Conservation (phyloP, 2,797 vertebrate species). For the Fringilla coelebs region DNA sequence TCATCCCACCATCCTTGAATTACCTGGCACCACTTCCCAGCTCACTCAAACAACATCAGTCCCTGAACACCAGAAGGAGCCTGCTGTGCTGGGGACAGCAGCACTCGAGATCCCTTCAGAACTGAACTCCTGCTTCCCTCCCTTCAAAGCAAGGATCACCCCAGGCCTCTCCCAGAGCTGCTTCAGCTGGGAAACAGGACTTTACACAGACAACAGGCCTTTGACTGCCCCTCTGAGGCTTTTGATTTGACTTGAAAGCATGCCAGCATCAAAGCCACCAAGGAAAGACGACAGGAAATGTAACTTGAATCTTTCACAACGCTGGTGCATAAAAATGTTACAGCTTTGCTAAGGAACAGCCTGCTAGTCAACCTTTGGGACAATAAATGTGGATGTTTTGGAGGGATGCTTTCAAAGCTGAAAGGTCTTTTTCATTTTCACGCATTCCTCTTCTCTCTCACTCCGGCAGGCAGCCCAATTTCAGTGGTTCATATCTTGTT, state of each 20-base stretch:
- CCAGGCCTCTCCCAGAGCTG: background rate
- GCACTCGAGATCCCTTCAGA: conserved; percentile 22
- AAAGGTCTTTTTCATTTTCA: background rate
- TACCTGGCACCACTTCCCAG: background rate
- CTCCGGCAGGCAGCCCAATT: background rate
- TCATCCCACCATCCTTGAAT: background rate
- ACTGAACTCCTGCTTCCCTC: background rate
- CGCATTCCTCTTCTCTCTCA: background rate
- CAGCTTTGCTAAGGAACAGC: background rate
- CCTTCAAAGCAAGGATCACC: conserved; percentile 19
- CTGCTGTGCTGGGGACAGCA: conserved; percentile 9
- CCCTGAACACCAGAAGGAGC: background rate
- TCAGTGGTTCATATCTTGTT: background rate
- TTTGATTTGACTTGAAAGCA: background rate
- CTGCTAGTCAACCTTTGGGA: background rate
- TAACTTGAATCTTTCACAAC: background rate
- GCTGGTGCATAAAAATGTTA: background rate
- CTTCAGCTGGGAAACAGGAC: background rate
- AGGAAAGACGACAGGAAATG: background rate
- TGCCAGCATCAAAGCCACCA: background rate
- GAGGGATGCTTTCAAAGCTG: background rate
- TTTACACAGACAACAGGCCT: background rate
- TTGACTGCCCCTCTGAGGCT: background rate
- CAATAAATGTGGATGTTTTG: background rate
- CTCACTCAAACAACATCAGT: background rate